A percentile compares a stretch with the other conserved stretches of the same genome.
Evolutionary conservation across 1,140 invertebrate species (phyloP).

Genomic region (Temnothorax nylanderi): DNA sequence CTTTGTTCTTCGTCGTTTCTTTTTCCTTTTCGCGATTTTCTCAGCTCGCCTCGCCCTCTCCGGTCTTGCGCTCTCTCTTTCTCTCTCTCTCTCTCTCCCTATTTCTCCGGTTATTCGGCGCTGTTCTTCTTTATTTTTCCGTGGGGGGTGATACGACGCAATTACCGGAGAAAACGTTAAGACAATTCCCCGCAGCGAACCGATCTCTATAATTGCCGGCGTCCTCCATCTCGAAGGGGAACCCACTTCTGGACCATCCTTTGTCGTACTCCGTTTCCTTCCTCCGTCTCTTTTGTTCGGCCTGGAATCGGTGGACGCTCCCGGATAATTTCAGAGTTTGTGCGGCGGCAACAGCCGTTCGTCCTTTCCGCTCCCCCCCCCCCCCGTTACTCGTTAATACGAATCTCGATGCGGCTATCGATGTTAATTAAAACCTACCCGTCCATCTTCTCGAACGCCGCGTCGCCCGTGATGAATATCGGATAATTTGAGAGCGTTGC

Average conservation of each 20-base stretch:
- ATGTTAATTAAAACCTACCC: constrained; percentile 55
- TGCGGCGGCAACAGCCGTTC: constrained; percentile 19
- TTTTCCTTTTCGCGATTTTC: constrained; percentile 34
- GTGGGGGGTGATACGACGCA: constrained; percentile 60
- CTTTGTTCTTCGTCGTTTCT: constrained; percentile 49
- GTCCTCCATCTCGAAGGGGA: constrained; percentile 17
- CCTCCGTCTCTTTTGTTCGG: constrained; percentile 8
- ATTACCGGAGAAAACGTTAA: constrained; percentile 69
- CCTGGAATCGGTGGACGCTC: constrained; percentile 7
- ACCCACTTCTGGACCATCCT: constrained; percentile 25
- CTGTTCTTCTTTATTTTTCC: constrained; percentile 51
- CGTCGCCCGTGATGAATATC: constrained; percentile 36
- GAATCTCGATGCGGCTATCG: constrained; percentile 44
- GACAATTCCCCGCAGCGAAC: constrained; percentile 58
- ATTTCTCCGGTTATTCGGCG: background rate
- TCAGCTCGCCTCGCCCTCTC: background rate
- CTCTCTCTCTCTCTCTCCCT: background rate
- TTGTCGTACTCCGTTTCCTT: constrained; percentile 42
- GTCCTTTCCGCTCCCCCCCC: too few species aligned
- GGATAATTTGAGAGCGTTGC: constrained; percentile 37
- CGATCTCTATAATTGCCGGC: constrained; percentile 66
- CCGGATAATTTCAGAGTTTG: constrained; percentile 44
- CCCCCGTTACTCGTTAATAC: background rate
- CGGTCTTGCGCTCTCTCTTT: background rate
- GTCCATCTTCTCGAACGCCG: background rate